Percentiles rank a stretch among this genome's conserved stretches.
Evolutionary conservation across 1,140 invertebrate species (phyloP).

Genomic region (Wasmannia auropunctata): DNA sequence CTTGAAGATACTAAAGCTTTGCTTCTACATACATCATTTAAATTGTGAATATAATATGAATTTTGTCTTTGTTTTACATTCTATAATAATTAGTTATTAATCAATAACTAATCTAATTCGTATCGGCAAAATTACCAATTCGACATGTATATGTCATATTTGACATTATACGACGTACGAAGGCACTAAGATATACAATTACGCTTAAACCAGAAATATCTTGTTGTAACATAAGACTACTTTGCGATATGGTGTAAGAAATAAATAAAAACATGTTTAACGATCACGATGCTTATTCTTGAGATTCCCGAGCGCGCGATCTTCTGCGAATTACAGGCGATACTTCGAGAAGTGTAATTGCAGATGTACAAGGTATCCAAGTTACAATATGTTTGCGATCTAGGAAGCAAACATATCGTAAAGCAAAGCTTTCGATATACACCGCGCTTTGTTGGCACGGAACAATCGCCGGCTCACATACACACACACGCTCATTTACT

Average conservation of each 20-base stretch:
- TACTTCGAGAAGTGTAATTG: not conserved
- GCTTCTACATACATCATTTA: not conserved
- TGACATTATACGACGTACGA: not conserved
- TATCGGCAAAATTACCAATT: not conserved
- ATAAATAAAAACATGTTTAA: slow-evolving; percentile 13
- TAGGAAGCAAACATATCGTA: too few species aligned
- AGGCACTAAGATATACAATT: slow-evolving; percentile 1
- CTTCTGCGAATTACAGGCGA: not conserved
- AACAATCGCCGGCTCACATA: not conserved
- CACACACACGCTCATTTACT: too few species aligned
- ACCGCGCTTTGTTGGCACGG: not conserved
- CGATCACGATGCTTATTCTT: not conserved
- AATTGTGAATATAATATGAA: not conserved
- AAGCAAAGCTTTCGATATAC: not conserved
- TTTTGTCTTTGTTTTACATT: not conserved
- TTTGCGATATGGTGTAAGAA: not conserved
- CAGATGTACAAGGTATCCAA: not conserved
- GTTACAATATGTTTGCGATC: not conserved
- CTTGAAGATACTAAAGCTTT: not conserved
- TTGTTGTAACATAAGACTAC: not conserved
- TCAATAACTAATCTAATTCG: not conserved
- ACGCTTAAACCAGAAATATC: not conserved
- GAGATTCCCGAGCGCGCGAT: not conserved
- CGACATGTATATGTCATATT: not conserved
- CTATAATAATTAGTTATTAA: not conserved